phyloP scores from a whole-genome alignment of 2,888 invertebrate genomes.

The Agrypnus murinus region DNA sequence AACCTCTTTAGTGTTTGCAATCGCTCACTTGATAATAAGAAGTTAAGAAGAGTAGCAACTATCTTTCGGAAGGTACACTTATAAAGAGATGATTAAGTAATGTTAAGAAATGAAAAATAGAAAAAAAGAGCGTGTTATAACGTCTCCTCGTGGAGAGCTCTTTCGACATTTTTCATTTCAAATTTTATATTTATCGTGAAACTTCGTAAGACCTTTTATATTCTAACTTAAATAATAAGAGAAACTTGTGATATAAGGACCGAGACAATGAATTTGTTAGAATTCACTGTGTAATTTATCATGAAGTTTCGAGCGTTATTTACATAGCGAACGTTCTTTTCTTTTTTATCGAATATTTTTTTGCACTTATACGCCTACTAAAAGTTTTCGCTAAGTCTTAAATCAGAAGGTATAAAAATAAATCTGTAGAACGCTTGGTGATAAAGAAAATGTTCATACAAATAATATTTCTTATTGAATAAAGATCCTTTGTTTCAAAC shows the following conservation, averaged over 20 bases:
- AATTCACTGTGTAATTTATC: constrained; percentile 29
- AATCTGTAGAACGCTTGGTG: too few species aligned
- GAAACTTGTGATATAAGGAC: constrained; percentile 32
- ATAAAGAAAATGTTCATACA: too few species aligned
- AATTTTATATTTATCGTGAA: constrained; percentile 33
- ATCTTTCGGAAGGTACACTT: constrained; percentile 11
- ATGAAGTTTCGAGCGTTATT: constrained; percentile 22
- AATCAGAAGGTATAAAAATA: too few species aligned
- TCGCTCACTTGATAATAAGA: neutral
- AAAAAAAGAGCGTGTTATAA: constrained; percentile 23
- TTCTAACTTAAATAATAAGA: constrained; percentile 36
- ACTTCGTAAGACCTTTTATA: constrained; percentile 32
- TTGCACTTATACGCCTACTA: too few species aligned
- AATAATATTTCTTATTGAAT: too few species aligned
- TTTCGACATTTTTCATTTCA: constrained; percentile 32
- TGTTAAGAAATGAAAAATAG: constrained; percentile 22
- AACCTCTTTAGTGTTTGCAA: constrained; percentile 13
- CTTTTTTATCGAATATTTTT: constrained; percentile 1
- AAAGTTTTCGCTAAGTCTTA: too few species aligned
- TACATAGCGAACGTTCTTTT: constrained; percentile 24
- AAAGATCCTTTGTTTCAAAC: too few species aligned
- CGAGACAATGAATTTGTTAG: constrained; percentile 36
- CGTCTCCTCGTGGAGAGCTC: constrained; percentile 23
- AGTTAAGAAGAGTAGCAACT: constrained; percentile 13
- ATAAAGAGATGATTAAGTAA: constrained; percentile 33